Conservation (phyloP, 2,113 vertebrate genomes). For the Cariama cristata region DNA sequence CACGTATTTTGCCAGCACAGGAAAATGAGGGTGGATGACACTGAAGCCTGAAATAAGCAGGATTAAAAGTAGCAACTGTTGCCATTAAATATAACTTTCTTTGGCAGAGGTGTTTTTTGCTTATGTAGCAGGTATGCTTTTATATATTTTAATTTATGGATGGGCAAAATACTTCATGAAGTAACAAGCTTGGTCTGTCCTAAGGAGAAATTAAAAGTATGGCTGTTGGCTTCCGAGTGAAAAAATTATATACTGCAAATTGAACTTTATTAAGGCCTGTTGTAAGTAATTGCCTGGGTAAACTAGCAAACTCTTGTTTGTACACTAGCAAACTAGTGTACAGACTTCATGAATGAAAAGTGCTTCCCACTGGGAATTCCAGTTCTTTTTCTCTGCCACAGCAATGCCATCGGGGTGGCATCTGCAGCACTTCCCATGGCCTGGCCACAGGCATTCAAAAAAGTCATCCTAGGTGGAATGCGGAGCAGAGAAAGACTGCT, state of each 20-base stretch:
- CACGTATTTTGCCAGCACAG: not conserved
- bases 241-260: not conserved
- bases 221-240: not conserved
- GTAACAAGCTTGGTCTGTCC: not conserved
- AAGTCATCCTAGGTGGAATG: not conserved
- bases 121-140: slow-evolving; percentile 28
- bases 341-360: not conserved
- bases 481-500: not conserved
- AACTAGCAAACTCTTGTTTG: not conserved
- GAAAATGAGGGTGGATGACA: slow-evolving; percentile 9
- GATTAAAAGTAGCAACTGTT: slow-evolving; percentile 41
- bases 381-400: not conserved
- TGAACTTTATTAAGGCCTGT: not conserved
- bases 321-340: not conserved
- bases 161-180: not conserved
- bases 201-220: not conserved
- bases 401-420: not conserved
- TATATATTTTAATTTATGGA: not conserved
- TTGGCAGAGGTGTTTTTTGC: not conserved
- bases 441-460: not conserved
- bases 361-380: not conserved
- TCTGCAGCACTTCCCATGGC: not conserved
- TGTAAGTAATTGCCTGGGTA: not conserved
- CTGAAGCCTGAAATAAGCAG: slow-evolving; percentile 26
- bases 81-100: slow-evolving; percentile 36